Base-by-base conservation (phyloP, 2,113 vertebrate genomes). In the Peromyscus californicus region DNA sequence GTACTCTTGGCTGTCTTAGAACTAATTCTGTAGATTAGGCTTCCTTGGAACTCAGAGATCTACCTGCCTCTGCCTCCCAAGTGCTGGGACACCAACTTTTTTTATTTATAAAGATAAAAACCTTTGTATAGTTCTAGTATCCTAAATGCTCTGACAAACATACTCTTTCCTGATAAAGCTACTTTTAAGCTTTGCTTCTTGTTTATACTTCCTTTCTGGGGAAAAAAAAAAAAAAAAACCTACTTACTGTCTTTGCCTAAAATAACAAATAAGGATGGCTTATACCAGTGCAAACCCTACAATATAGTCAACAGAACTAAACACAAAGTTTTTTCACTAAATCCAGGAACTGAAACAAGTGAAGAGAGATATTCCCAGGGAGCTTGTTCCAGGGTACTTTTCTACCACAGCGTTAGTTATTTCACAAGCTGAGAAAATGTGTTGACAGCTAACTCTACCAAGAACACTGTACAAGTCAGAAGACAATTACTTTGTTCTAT, bases 391-490 rank as follows among this genome's bases (percentile, higher is more conserved):
- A 65, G 24, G 63, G 57, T 51, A 36, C 10, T 89, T 93, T 88
- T 87, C n/a, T 33, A 7, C 4, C 5, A 74, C 63, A 21, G 16
- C 78, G 54, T 82, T 80, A 84, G 93, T 95, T 93, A 83, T 86
- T 96, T 93, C 79, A 89, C 21, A 89, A 87, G 78, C 33, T 21
- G 51, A 91, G 65, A 48, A 93, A 94, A 83, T 31, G 70, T 17
- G 42, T 8, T 88, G 90, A 75, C 67, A 83, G 63, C 24, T 22
- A 54, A n/a, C 21, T 88, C 65, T 72, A 42, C 39, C 70, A 12
- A 29, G 19, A 33, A 42, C 1, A 29, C 10, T 31, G 6, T 42
- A 3, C 36, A 51, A 84, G 54, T 67, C 11, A 59, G 51, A 89
- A 83, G 82, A 54, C 72, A 78, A 75, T 15, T 54, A 7, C 3